These are phyloP conservation scores for Peromyscus melanophrys DNA, from an alignment of 2,797 vertebrate genomes.

Conservation along the genomic window DNA sequence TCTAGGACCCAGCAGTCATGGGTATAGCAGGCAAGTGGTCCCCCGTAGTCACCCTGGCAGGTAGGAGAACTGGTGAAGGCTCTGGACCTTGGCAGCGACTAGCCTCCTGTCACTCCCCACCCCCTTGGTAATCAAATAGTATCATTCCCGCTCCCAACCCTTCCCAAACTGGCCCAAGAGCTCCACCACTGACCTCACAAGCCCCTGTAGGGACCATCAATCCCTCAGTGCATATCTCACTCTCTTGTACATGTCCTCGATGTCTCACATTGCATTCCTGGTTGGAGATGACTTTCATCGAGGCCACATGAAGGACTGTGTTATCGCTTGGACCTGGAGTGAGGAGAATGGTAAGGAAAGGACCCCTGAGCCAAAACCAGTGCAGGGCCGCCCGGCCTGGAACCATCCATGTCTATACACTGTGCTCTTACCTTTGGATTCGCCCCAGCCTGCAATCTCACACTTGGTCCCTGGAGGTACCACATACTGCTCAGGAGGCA, in stretches of 20 bases:
- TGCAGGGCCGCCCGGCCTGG: background rate
- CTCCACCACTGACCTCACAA: conserved; percentile 93
- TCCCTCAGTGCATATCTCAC: conserved; percentile 95
- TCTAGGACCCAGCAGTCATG: conserved; percentile 98
- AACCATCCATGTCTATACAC: background rate
- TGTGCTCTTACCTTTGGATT: conserved; percentile 93
- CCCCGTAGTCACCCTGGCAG: conserved; percentile 96
- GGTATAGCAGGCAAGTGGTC: conserved; percentile 96
- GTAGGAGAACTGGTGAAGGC: background rate
- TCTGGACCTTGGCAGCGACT: background rate
- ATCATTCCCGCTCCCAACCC: background rate
- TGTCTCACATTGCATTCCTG: conserved; percentile 93
- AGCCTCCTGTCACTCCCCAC: background rate
- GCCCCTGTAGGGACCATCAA: conserved; percentile 92
- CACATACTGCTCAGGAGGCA: conserved; percentile 95
- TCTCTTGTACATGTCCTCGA: conserved; percentile 93
- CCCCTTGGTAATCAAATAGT: background rate
- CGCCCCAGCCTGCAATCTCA: conserved; percentile 98
- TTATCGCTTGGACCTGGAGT: conserved; percentile 91
- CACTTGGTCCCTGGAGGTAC: conserved; percentile 93
- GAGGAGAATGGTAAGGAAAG: background rate
- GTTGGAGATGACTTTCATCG: conserved; percentile 93
- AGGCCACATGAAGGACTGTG: conserved; percentile 93
- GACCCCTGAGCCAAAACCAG: background rate
- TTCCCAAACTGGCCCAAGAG: background rate